Base-by-base conservation (phyloP, 37 sponge, comb jelly and placozoan species). In the Mnemiopsis leidyi region DNA sequence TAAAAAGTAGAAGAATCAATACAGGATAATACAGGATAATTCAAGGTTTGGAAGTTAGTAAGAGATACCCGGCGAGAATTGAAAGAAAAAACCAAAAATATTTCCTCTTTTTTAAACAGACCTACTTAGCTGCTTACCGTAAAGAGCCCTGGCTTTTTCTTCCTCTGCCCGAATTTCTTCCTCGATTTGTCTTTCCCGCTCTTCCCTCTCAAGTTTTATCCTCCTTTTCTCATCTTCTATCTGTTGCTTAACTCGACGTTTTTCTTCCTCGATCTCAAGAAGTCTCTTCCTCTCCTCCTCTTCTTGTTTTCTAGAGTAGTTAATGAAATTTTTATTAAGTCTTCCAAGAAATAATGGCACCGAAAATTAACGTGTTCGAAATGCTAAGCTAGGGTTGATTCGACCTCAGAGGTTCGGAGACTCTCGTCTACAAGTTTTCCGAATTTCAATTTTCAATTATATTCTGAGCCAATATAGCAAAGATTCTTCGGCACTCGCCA, bases 131-230 rank as follows among this genome's bases (percentile, higher is more conserved):
- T n/a, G n/a, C 90, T 38, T 9, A 85, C 90, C 90, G 0, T 33
- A n/a, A 33, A 85, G 61, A 40, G 90, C 90, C 48, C 40, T 85
- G 25, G 32, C 16, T 26, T 85, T 85, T 29, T 85, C 90, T 21
- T 85, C 90, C 30, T 85, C 90, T 40, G 40, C 90, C 23, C 16
- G 36, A 21, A 85, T 28, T 28, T 85, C 36, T 25, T 85, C 90
- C 30, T 85, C 90, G 16, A 85, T 85, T 29, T 85, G 21, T 33
- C 61, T 13, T 23, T 85, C 90, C 90, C 90, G 37, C 23, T 85
- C 61, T 61, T 85, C 61, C 61, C 90, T 13, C 61, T 85, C 90
- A 23, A n/a, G 29, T 25, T 40, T 40, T n/a, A 32, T 85, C 90
- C 61, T 38, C 61, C 48, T 36, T 33, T 39, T 85, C 26, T 85